phyloP scores from a whole-genome alignment of 1,140 invertebrate species.

The Phthorimaea operculella region DNA sequence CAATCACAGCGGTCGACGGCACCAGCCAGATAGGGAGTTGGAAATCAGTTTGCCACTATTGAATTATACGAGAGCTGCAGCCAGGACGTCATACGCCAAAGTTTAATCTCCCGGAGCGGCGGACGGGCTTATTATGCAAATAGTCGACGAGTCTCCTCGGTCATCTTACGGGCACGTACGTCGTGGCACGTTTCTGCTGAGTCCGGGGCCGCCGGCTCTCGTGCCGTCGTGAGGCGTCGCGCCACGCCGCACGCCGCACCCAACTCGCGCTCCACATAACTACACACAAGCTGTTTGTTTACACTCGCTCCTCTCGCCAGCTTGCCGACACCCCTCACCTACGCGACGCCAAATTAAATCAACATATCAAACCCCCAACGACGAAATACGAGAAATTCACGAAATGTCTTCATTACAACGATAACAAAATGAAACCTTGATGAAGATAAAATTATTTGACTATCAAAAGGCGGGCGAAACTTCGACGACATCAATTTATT shows the following conservation, averaged over 20 bases:
- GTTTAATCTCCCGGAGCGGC: constrained; percentile 56
- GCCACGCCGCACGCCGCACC: constrained; percentile 5
- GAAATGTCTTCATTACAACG: constrained; percentile 27
- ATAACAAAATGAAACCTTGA: constrained; percentile 34
- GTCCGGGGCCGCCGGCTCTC: constrained; percentile 6
- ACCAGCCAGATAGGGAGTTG: constrained; percentile 33
- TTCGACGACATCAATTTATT: constrained; percentile 48
- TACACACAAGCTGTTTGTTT: constrained; percentile 14
- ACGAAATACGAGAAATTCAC: constrained; percentile 11
- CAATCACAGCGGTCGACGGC: constrained; percentile 36
- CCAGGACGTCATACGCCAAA: constrained; percentile 57
- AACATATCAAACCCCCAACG: not conserved
- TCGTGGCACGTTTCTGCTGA: constrained; percentile 11
- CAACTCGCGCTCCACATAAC: not conserved
- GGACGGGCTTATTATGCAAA: constrained; percentile 63
- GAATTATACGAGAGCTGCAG: constrained; percentile 59
- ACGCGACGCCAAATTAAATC: constrained; percentile 10
- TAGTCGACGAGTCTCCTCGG: constrained; percentile 43
- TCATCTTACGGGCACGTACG: constrained; percentile 51
- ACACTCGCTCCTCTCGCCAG: constrained; percentile 3
- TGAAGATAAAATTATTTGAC: constrained; percentile 52
- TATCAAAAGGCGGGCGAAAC: constrained; percentile 42
- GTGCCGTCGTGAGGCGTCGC: constrained; percentile 3
- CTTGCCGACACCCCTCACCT: not conserved
- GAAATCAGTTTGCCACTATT: constrained; percentile 62